phyloP scores from a whole-genome alignment of 2,888 invertebrate genomes.

The Cephonodes hylas region DNA sequence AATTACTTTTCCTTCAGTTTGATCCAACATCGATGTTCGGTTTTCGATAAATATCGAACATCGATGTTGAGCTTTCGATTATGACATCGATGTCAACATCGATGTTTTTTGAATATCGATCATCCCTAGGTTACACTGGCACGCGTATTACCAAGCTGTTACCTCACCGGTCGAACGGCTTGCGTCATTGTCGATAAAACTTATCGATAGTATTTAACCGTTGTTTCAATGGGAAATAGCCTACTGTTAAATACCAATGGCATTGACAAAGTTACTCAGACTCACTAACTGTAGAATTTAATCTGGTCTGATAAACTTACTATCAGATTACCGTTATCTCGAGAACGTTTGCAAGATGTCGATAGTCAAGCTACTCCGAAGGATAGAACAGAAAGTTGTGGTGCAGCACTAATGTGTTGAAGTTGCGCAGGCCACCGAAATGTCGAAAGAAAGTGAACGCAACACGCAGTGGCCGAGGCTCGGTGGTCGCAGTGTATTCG shows the following conservation, averaged over 20 bases:
- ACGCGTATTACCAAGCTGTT: constrained; percentile 34
- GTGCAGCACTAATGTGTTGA: constrained; percentile 31
- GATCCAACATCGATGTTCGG: too few relatives aligned
- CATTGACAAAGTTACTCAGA: background rate
- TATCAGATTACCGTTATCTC: background rate
- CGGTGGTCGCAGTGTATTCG: constrained; percentile 38
- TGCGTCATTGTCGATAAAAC: constrained; percentile 22
- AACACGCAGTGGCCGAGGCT: constrained; percentile 26
- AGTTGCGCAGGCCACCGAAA: constrained; percentile 60
- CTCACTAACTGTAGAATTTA: background rate
- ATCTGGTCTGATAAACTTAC: background rate
- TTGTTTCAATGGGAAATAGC: background rate
- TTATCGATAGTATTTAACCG: background rate
- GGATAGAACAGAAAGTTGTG: constrained; percentile 13
- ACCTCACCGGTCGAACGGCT: constrained; percentile 37
- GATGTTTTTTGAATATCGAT: too few relatives aligned
- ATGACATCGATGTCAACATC: too few relatives aligned
- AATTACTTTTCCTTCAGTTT: too few relatives aligned
- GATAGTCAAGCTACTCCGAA: constrained; percentile 15
- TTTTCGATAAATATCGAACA: too few relatives aligned
- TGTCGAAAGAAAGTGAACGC: constrained; percentile 79
- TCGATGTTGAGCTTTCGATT: too few relatives aligned
- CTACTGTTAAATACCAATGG: background rate
- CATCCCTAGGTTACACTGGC: constrained; percentile 20
- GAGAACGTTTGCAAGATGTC: constrained; percentile 15